Conservation (phyloP, 1,140 invertebrate species). For the Nasonia giraulti region DNA sequence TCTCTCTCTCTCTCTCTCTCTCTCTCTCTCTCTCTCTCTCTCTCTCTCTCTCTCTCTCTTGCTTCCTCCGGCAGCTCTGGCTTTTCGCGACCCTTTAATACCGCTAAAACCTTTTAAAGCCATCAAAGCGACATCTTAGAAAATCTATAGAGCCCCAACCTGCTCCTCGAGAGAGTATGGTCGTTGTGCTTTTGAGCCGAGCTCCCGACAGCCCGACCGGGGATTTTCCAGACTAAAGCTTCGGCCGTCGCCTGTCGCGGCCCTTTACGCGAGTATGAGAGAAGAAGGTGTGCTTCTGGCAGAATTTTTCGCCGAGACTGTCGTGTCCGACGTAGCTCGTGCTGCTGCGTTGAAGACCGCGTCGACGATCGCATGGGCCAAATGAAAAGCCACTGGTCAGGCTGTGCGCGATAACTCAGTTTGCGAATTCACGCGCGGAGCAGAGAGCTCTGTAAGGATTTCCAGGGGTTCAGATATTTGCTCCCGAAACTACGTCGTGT, state of each 20-base stretch:
- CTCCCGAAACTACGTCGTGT: slow-evolving; percentile 15
- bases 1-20: too few species aligned
- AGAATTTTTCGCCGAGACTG: not conserved
- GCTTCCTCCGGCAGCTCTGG: not conserved
- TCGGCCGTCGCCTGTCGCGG: not conserved
- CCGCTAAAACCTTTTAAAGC: slow-evolving; percentile 38
- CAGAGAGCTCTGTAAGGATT: slow-evolving; percentile 1
- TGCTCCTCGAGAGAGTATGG: not conserved
- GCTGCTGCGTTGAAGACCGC: too few species aligned
- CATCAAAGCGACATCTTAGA: slow-evolving; percentile 28
- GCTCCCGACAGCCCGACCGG: not conserved
- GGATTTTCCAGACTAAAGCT: slow-evolving; percentile 10
- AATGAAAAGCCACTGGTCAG: too few species aligned
- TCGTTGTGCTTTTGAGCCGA: not conserved
- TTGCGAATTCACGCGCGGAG: not conserved
- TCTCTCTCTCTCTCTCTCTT: too few species aligned
- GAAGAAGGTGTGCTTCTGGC: not conserved
- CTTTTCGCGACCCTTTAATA: slow-evolving; percentile 13
- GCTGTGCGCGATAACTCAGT: not conserved
- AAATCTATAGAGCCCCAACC: not conserved
- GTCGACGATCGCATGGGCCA: too few species aligned
- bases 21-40: too few species aligned
- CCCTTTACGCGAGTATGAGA: not conserved
- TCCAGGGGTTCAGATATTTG: slow-evolving; percentile 36
- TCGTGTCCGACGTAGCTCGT: too few species aligned